Evolutionary conservation across 2,888 invertebrate genomes (phyloP), one percentile per base, ranked within the genome.

Genomic region (Ophonus ardosiacus): DNA sequence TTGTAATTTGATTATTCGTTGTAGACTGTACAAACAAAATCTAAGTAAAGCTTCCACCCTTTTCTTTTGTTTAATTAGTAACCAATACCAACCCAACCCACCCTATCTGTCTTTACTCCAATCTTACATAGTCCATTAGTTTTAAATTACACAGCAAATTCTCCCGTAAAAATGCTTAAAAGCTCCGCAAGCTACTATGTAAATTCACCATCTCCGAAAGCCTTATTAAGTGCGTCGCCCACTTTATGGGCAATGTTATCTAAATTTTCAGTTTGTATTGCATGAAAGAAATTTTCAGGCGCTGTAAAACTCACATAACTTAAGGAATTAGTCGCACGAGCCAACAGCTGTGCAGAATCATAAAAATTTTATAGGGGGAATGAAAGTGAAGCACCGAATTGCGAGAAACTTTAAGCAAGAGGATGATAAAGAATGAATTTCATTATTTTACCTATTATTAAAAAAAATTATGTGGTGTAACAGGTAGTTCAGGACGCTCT

Each of bases 301-400:
- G 56, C 76, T 24, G 43, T 82, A 82, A 82, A 82, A 82, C 56
- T 38, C 57, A 82, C 82, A 82, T 82, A 82, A 82, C 57, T 82
- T 82, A 56, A 82, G 18, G 57, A 82, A 82, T 82, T 82, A 82
- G 82, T 82, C 82, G 71, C 82, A 71, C 71, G 82, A 82, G 43
- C 43, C 43, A 51, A 5, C 43, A 51, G 43, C 43, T 51, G 43
- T 13, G 43, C 43, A 13, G 10, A 51, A 13, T 51, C 43, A 74
- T 82, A 74, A 82, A 82, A 82, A 57, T 82, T 82, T 82, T 82
- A 82, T 82, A 57, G 71, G 15, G 59, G 40, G 74, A 82, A 82
- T 68, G 57, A 82, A 82, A 82, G 82, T 82, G 38, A 80, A 59
- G 43, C 8, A 10, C 43, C 0, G 43, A 51, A 51, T 31, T 51